Evolutionary conservation across 53 echinoderm and acorn worm genomes (phyloP), one percentile per base, ranked within the genome.

Genomic region (Luidia sarsii): DNA sequence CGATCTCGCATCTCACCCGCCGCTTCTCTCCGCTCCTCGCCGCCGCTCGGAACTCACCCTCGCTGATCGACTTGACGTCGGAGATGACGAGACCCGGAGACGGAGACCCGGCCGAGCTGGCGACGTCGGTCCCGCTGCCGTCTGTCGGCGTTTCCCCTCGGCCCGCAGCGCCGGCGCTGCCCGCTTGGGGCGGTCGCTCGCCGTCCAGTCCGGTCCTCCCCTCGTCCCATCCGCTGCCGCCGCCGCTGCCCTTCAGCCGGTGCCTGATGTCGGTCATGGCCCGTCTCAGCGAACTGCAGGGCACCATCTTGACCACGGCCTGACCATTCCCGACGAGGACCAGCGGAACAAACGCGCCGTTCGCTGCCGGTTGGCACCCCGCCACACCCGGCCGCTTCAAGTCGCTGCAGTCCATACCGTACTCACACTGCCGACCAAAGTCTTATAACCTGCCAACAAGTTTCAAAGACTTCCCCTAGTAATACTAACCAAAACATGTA

Each of bases 31-130:
- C 28, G 24, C 28, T n/a, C n/a, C n/a, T n/a, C n/a, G n/a, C 61
- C 45, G 55, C 25, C 18, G 77, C 60, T 30, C 45, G 30, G 22
- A 29, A 77, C 10, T 77, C 77, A 13, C n/a, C 60, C 30, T 60
- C 45, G 11, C 43, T 61, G 43, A 61, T 77, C 7, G 77, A 77
- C 55, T 77, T 77, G 1, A 77, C 77, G 0, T 77, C 77, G 25
- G 77, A 59, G 61, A 77, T 77, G n/a, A 43, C 32, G 18, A 77
- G 14, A 13, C 24, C 77, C 13, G 55, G 37, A 6, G 14, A 34
- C 1, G 13, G 43, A 13, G 6, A 19, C 18, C 13, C 14, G 11
- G 3, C 25, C 45, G 45, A 7, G 27, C 25, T 45, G 11, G 27
- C 14, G 38, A 16, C 30, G 33, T 31, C 13, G 8, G 31, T 61